Conservation (phyloP, 1,140 invertebrate genomes). For the Medauroidea extradentata region DNA sequence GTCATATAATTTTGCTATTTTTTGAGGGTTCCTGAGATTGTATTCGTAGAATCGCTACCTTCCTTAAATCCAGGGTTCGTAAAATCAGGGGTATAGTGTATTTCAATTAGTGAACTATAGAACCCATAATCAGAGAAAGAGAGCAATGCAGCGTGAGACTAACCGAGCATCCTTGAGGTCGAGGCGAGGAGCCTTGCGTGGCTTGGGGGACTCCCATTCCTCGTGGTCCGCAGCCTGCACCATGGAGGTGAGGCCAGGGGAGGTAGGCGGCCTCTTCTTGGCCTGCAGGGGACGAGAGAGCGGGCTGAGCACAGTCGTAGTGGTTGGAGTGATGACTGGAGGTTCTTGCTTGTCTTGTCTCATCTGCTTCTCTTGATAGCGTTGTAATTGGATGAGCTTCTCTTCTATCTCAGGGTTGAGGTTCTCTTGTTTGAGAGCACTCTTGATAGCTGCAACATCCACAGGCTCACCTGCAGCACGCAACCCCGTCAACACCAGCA, state of each 20-base stretch:
- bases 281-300: constrained; percentile 21
- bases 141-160: too few species aligned
- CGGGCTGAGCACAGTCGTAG: constrained; percentile 26
- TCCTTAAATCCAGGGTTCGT: too few species aligned
- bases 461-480: too few species aligned
- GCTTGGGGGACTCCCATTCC: constrained; percentile 17
- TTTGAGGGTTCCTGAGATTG: too few species aligned
- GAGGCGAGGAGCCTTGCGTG: constrained; percentile 6
- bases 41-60: too few species aligned
- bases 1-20: too few species aligned
- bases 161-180: constrained; percentile 14
- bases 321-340: constrained; percentile 23
- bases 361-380: constrained; percentile 79
- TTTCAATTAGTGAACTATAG: too few species aligned
- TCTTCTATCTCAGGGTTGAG: constrained; percentile 91
- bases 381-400: constrained; percentile 81
- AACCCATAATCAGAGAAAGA: too few species aligned
- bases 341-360: constrained; percentile 45
- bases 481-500: too few species aligned
- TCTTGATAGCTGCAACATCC: constrained; percentile 64
- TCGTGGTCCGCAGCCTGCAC: constrained; percentile 7
- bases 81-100: too few species aligned
- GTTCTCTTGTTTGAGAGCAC: constrained; percentile 78
- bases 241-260: neutral
- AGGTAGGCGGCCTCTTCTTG: constrained; percentile 5